Evolutionary conservation across 2,888 invertebrate species (phyloP), one percentile per base, ranked within the genome.

Genomic region (Euzetes globulus): DNA sequence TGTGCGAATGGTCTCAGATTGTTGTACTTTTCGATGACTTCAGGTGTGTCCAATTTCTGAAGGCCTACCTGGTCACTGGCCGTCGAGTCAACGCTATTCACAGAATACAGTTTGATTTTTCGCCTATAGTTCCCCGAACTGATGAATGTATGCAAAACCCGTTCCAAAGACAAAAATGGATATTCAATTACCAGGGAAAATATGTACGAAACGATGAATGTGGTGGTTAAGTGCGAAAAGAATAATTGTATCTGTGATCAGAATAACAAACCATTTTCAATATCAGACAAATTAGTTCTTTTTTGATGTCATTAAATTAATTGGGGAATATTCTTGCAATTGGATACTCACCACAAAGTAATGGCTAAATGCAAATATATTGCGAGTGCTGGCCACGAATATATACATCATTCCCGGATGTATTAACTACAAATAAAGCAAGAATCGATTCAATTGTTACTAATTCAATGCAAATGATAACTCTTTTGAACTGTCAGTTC

Each of bases 161-260:
- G 88, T 15, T 71, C 55, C 19, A 74, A 19, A 5, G 58, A 45
- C 19, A 72, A 2, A 37, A 74, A 74, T 17, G 74, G 74, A 33
- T 52, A 41, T 27, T 74, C 74, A n/a, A 74, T 55, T 9, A 74
- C 19, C 19, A 68, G 13, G 6, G 68, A 17, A 11, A 74, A 45
- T 7, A 74, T 15, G 29, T 72, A 74, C n/a, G 74, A 74, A 9
- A 71, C 37, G 13, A 74, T 45, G 45, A 72, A 71, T 45, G 74
- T 74, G 4, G 68, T 58, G 55, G 71, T 71, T 17, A 74, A 45
- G 52, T 74, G 58, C 25, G 74, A 71, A 37, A 74, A 58, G 22
- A 68, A 65, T 19, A 74, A 22, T 11, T 74, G 71, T 37, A 74
- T 72, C 60, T 60, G n/a, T 22, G 22, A 7, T 33, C 33, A 33